Evolutionary conservation across 35 echinoderm and acorn worm species (phyloP).

Genomic region (Amphiura filiformis): DNA sequence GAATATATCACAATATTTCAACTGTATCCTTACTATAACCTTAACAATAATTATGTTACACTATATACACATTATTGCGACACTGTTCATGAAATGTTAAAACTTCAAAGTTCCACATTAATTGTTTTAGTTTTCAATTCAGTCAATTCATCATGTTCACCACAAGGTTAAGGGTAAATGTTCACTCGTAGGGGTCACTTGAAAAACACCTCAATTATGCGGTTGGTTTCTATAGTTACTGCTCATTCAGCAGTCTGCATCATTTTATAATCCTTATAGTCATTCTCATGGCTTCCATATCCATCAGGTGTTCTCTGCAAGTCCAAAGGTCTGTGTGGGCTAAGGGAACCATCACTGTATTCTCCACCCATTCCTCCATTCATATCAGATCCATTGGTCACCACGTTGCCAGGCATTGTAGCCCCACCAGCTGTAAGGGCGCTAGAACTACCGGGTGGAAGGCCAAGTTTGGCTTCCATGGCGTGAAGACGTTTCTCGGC

Average conservation of each 20-base stretch:
- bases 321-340: constrained; percentile 15
- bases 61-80: constrained; percentile 7
- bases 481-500: constrained; percentile 92
- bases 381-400: constrained; percentile 18
- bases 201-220: too few species aligned
- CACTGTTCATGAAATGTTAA: background rate
- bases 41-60: background rate
- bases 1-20: too few species aligned
- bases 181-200: too few species aligned
- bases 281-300: constrained; percentile 18
- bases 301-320: background rate
- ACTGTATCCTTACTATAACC: too few species aligned
- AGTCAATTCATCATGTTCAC: too few species aligned
- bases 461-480: constrained; percentile 93
- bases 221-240: too few species aligned
- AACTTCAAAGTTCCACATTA: background rate
- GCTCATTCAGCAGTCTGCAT: background rate
- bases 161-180: too few species aligned
- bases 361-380: background rate
- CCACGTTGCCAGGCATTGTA: constrained; percentile 31
- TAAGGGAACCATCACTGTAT: background rate
- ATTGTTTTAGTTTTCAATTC: background rate
- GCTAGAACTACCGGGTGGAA: constrained; percentile 89
- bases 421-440: constrained; percentile 50
- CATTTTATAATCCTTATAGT: constrained; percentile 6